Evolutionary conservation across 2,797 vertebrate species (phyloP).

Genomic region (Hephaestus fuliginosus): DNA sequence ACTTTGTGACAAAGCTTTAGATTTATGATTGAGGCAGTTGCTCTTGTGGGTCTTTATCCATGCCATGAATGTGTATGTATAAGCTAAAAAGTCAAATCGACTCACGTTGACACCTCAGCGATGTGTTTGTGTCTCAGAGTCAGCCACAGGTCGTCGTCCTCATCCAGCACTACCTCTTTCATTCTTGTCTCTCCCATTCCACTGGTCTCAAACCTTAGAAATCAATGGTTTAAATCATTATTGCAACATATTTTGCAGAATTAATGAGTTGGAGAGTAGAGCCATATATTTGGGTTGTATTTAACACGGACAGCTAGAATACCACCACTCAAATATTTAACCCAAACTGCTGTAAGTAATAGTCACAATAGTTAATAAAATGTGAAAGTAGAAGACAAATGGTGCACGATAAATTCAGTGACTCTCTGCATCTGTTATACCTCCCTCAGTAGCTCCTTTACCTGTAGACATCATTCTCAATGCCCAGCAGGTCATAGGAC

Average conservation of each 20-base stretch:
- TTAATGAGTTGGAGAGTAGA: not conserved
- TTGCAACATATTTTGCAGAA: not conserved
- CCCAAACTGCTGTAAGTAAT: not conserved
- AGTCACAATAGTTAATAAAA: not conserved
- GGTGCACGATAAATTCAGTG: too few relatives aligned
- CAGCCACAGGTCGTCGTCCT: slow-evolving; percentile 97
- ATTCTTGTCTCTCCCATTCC: slow-evolving; percentile 93
- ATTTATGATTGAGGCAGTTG: not conserved
- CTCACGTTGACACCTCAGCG: slow-evolving; percentile 98
- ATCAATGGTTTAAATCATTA: not conserved
- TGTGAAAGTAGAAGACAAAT: not conserved
- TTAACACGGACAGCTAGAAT: not conserved
- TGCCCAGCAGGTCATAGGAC: slow-evolving; percentile 95
- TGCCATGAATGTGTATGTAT: not conserved
- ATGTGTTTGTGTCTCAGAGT: slow-evolving; percentile 97
- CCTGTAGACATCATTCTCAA: slow-evolving; percentile 97
- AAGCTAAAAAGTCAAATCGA: not conserved
- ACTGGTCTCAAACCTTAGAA: slow-evolving; percentile 90
- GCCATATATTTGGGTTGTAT: not conserved
- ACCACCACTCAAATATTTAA: not conserved
- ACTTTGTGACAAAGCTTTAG: not conserved
- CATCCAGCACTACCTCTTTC: slow-evolving; percentile 96
- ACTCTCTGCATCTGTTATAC: not conserved
- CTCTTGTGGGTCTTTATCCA: not conserved
- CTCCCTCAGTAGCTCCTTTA: slow-evolving; percentile 67